Evolutionary conservation across 92 coral and sea anemone species (phyloP), one percentile per base, ranked within the genome.

Genomic region (Scolanthus callimorphus): DNA sequence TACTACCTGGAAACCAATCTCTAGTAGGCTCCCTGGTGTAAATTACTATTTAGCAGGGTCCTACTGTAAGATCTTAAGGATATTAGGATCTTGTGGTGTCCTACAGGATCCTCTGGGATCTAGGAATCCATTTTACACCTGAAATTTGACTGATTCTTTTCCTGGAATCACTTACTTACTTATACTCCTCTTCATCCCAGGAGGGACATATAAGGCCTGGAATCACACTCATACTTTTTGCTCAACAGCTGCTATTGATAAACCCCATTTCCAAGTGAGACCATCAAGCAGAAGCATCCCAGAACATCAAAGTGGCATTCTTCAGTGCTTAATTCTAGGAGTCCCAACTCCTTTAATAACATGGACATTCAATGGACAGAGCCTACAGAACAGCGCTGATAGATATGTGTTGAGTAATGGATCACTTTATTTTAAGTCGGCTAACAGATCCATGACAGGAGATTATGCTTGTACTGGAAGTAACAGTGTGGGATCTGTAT

Each of bases 281-380:
- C 98, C 98, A 39, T 62, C 88, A 39, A 92, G 80, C 63, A 60
- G 38, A 41, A 60, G 84, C 44, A 77, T 82, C 2, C 60, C 73
- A 1, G 86, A 84, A 30, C 59, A 77, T 28, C 71, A 48, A 12
- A 84, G 89, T 37, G 72, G 80, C n/a, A 45, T 69, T 8, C 69
- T 92, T 43, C 81, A 84, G 62, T 92, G 98, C 59, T 51, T 68
- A 23, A 79, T 92, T 23, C 79, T 92, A 11, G 98, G 98, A 25
- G 65, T 84, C 4, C 98, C 98, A 9, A 26, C 82, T 29, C 98
- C 98, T 1, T 27, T 70, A 9, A 73, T 92, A 29, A 51, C 80
- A 30, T 92, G 98, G 98, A 62, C 80, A 15, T 73, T 60, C 47
- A 81, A 84, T 61, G 80, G 79, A 65, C 59, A 65, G 11, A 21